These are phyloP conservation scores for Zaprionus camerounensis DNA, from an alignment of 1,140 invertebrate species.

Conservation along the genomic window DNA sequence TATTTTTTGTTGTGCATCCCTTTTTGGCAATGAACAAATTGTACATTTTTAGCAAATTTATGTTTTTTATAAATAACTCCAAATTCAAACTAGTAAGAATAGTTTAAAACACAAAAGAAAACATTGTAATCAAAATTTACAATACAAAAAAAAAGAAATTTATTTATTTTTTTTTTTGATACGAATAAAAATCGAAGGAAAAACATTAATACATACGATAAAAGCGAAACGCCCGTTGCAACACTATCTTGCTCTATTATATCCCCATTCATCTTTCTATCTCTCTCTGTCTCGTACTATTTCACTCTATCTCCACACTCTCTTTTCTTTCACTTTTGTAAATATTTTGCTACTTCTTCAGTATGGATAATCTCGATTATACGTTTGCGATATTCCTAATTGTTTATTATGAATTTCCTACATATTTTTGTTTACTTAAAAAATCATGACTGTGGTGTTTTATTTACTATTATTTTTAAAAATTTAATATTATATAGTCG, in stretches of 20 bases:
- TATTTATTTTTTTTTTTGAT: conserved; percentile 62
- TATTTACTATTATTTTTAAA: conserved; percentile 83
- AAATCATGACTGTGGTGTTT: conserved; percentile 83
- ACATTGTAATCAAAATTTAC: conserved; percentile 57
- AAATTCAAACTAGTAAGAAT: conserved; percentile 38
- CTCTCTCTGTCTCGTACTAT: conserved; percentile 11
- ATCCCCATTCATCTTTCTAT: background rate
- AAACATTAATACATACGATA: conserved; percentile 16
- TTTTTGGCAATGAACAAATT: conserved; percentile 37
- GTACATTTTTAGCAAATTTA: conserved; percentile 56
- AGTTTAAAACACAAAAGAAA: conserved; percentile 44
- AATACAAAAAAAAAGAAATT: conserved; percentile 50
- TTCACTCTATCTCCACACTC: background rate
- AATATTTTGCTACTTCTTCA: conserved; percentile 64
- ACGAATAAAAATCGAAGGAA: conserved; percentile 29
- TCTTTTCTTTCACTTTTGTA: conserved; percentile 58
- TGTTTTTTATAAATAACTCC: conserved; percentile 32
- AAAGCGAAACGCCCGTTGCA: conserved; percentile 34
- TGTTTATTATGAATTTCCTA: conserved; percentile 32
- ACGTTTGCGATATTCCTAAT: conserved; percentile 40
- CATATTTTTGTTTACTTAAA: conserved; percentile 65
- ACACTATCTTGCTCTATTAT: conserved; percentile 17
- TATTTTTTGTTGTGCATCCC: conserved; percentile 45
- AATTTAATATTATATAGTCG: conserved; percentile 60
- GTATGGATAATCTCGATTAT: conserved; percentile 40